Conservation (phyloP, 2,888 invertebrate genomes). For the Calameuta filiformis region DNA sequence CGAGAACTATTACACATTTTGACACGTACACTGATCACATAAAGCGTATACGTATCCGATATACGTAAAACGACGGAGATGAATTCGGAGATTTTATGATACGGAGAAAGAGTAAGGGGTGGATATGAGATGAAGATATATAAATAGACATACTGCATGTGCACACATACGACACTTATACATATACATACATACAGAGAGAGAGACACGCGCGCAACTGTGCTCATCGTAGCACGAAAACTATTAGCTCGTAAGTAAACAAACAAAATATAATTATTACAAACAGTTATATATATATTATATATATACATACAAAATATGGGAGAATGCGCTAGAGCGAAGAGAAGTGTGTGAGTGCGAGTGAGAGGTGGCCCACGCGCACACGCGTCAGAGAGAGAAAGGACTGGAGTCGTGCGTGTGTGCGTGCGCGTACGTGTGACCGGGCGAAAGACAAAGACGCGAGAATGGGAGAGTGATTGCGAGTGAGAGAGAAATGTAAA, state of each 20-base stretch:
- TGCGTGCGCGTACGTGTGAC: background rate
- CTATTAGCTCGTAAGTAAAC: slow-evolving; percentile 65
- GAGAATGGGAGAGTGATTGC: background rate
- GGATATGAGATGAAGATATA: slow-evolving; percentile 12
- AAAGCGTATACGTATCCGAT: background rate
- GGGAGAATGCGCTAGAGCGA: slow-evolving; percentile 14
- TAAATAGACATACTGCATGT: slow-evolving; percentile 17
- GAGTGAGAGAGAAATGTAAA: slow-evolving; percentile 5
- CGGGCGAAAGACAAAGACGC: background rate
- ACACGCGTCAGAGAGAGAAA: background rate
- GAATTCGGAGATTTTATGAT: background rate
- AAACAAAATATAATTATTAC: slow-evolving; percentile 66
- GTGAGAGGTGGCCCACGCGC: slow-evolving; percentile 16
- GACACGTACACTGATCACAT: background rate
- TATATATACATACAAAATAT: slow-evolving; percentile 60
- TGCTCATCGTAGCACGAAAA: slow-evolving; percentile 65
- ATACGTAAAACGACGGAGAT: background rate
- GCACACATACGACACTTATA: slow-evolving; percentile 22
- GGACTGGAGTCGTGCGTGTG: background rate
- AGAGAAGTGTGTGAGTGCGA: slow-evolving; percentile 45
- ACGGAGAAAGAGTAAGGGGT: slow-evolving; percentile 14
- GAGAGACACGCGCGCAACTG: slow-evolving; percentile 53
- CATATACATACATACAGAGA: slow-evolving; percentile 26
- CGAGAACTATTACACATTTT: background rate
- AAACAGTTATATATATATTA: slow-evolving; percentile 65